Percentiles rank a stretch among this genome's conserved stretches.
Evolutionary conservation across 2,888 invertebrate genomes (phyloP).

Genomic region (Lamproptera curius): DNA sequence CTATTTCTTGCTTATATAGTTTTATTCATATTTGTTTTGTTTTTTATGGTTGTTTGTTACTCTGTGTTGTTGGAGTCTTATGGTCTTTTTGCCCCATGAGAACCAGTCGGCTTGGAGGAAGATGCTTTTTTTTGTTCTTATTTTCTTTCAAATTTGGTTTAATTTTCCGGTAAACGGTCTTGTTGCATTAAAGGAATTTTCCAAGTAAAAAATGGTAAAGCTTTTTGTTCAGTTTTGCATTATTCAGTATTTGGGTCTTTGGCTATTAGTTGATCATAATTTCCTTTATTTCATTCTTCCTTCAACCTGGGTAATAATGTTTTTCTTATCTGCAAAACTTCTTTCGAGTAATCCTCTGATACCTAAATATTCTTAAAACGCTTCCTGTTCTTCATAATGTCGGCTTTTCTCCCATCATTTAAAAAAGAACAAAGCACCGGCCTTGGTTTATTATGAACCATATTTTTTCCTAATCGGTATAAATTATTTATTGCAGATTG

Average conservation of each 20-base stretch:
- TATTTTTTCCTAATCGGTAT: neutral
- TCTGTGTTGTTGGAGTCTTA: too few species aligned
- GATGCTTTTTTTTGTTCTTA: too few species aligned
- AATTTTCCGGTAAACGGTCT: too few species aligned
- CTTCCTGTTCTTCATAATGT: constrained; percentile 25
- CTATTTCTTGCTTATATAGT: too few species aligned
- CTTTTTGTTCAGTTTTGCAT: constrained; percentile 21
- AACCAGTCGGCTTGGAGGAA: too few species aligned
- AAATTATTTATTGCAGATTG: too few species aligned
- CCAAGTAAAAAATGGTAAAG: too few species aligned
- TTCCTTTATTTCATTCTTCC: constrained; percentile 18
- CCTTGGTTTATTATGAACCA: neutral
- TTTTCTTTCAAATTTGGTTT: too few species aligned
- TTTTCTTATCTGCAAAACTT: constrained; percentile 29
- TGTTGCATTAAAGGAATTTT: too few species aligned
- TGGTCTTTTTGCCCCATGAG: too few species aligned
- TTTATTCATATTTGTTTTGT: too few species aligned
- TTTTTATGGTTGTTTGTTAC: too few species aligned
- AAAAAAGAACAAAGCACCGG: constrained; percentile 22
- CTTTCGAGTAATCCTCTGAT: constrained; percentile 31
- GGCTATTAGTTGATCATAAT: constrained; percentile 29
- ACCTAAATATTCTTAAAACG: constrained; percentile 15
- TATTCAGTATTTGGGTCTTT: constrained; percentile 22
- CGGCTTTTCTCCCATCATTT: constrained; percentile 25
- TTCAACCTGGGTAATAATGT: constrained; percentile 21